Evolutionary conservation across 2,888 invertebrate species (phyloP).

Genomic region (Scaptomyza polygonia): DNA sequence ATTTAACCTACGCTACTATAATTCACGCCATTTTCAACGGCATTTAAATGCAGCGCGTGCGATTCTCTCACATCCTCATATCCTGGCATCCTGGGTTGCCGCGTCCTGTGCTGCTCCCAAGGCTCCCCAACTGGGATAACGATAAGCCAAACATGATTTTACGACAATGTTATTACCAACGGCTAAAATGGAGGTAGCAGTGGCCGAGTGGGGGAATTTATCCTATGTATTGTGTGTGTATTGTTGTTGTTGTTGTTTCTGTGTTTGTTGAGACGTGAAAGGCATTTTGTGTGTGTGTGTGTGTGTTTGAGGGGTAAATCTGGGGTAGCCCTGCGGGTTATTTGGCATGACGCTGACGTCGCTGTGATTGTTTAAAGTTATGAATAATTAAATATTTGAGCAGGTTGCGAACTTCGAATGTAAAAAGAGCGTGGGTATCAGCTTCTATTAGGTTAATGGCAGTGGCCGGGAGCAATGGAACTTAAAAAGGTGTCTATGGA

Average conservation of each 20-base stretch:
- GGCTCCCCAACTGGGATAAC: slow-evolving; percentile 58
- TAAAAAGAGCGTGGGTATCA: slow-evolving; percentile 2
- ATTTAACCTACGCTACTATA: slow-evolving; percentile 83
- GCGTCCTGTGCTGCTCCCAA: slow-evolving; percentile 23
- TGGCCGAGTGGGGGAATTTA: slow-evolving; percentile 8
- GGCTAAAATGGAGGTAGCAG: slow-evolving; percentile 23
- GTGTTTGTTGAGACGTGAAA: slow-evolving; percentile 73
- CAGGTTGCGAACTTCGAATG: slow-evolving; percentile 58
- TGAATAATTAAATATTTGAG: slow-evolving; percentile 84
- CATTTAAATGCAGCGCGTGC: slow-evolving; percentile 79
- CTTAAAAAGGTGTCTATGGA: background rate
- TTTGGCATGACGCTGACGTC: slow-evolving; percentile 69
- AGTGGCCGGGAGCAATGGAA: background rate
- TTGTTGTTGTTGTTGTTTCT: slow-evolving; percentile 24
- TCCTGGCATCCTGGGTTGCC: slow-evolving; percentile 35
- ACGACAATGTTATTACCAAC: slow-evolving; percentile 82
- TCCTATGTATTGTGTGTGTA: slow-evolving; percentile 44
- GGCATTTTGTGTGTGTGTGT: slow-evolving; percentile 22
- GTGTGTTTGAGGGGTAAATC: slow-evolving; percentile 11
- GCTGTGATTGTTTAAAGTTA: slow-evolving; percentile 82
- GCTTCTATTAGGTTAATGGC: slow-evolving; percentile 45
- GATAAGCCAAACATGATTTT: slow-evolving; percentile 83
- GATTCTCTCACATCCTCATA: slow-evolving; percentile 33
- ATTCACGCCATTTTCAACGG: slow-evolving; percentile 80
- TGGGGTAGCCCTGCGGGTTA: slow-evolving; percentile 44